These are phyloP conservation scores for Cheilosia grossa DNA, from an alignment of 2,888 invertebrate genomes.

Conservation along the genomic window DNA sequence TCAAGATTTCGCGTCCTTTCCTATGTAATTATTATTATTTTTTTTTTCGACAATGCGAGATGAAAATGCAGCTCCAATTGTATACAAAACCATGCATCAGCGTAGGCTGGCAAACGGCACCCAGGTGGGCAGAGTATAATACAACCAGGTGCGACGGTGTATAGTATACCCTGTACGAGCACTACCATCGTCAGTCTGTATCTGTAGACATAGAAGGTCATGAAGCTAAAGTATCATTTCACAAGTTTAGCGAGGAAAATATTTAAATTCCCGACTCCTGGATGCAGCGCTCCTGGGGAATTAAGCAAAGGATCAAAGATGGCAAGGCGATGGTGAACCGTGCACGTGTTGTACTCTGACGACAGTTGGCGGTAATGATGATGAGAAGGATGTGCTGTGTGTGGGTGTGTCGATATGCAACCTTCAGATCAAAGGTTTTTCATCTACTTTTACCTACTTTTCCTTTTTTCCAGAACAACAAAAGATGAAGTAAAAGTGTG, in stretches of 20 bases:
- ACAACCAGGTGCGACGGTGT: slow-evolving; percentile 26
- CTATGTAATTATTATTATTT: slow-evolving; percentile 74
- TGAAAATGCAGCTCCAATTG: slow-evolving; percentile 62
- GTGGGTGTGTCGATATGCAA: slow-evolving; percentile 60
- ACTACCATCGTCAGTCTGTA: slow-evolving; percentile 30
- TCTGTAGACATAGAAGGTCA: slow-evolving; percentile 67
- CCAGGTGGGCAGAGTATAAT: slow-evolving; percentile 44
- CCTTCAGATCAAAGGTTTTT: slow-evolving; percentile 72
- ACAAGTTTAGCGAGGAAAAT: slow-evolving; percentile 64
- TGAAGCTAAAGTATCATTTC: slow-evolving; percentile 71
- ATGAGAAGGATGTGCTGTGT: slow-evolving; percentile 50
- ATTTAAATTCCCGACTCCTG: slow-evolving; percentile 60
- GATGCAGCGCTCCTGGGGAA: slow-evolving; percentile 34
- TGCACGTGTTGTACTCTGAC: slow-evolving; percentile 58
- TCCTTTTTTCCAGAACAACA: slow-evolving; percentile 47
- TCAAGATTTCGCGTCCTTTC: slow-evolving; percentile 64
- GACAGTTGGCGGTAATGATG: slow-evolving; percentile 28
- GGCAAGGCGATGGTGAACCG: slow-evolving; percentile 28
- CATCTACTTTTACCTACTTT: slow-evolving; percentile 6
- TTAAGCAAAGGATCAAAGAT: slow-evolving; percentile 9
- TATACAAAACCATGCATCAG: slow-evolving; percentile 10
- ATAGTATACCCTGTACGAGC: not conserved
- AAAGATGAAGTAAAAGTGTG: slow-evolving; percentile 36
- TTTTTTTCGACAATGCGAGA: slow-evolving; percentile 72
- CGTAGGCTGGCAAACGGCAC: slow-evolving; percentile 43